Conservation (phyloP, 2,888 invertebrate genomes). For the Papilio demoleus region DNA sequence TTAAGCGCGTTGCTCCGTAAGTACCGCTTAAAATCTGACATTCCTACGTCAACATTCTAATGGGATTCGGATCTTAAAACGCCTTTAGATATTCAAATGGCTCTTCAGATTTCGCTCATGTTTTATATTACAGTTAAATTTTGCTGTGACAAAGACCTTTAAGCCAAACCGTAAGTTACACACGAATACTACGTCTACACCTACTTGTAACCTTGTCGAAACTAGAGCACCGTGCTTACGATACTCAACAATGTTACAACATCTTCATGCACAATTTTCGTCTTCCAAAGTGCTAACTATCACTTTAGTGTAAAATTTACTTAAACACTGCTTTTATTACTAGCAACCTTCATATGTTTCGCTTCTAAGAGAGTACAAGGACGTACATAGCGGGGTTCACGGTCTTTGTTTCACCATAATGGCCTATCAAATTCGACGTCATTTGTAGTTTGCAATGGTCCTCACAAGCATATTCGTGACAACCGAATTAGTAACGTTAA, state of each 20-base stretch:
- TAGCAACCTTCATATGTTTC: neutral
- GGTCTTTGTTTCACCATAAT: neutral
- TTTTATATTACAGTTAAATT: conserved; percentile 42
- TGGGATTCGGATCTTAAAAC: too few relatives aligned
- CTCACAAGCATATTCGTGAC: too few relatives aligned
- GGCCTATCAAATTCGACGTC: too few relatives aligned
- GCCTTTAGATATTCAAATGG: too few relatives aligned
- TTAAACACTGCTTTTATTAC: neutral
- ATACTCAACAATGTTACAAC: conserved; percentile 32
- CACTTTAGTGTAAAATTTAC: conserved; percentile 26
- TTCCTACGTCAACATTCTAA: too few relatives aligned
- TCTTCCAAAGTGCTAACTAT: neutral
- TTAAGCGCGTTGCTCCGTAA: too few relatives aligned
- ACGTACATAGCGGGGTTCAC: neutral
- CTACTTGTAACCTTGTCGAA: conserved; percentile 52
- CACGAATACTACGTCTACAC: conserved; percentile 38
- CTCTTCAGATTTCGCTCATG: neutral
- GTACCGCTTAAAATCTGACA: too few relatives aligned
- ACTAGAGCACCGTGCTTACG: conserved; percentile 47
- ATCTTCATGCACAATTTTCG: conserved; percentile 22
- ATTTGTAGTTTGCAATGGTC: too few relatives aligned
- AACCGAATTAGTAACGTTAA: too few relatives aligned
- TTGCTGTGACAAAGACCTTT: conserved; percentile 49
- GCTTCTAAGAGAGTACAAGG: neutral
- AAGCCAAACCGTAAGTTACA: conserved; percentile 42